Evolutionary conservation across 2,888 invertebrate genomes (phyloP).

Genomic region (Altica lythri): DNA sequence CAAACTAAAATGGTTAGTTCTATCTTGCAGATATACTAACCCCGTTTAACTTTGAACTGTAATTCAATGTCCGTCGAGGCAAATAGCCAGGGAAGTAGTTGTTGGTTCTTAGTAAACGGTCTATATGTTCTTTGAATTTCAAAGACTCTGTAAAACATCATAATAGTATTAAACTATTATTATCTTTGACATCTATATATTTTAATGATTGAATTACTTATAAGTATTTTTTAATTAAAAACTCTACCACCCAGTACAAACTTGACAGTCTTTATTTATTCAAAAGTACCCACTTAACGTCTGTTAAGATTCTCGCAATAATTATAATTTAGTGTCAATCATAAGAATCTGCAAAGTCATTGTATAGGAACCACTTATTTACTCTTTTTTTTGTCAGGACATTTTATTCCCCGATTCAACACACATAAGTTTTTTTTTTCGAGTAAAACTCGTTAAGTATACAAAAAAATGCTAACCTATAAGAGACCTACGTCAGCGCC

Average conservation of each 20-base stretch:
- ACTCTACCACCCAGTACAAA: slow-evolving; percentile 5
- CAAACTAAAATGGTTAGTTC: too few relatives aligned
- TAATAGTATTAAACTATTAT: too few relatives aligned
- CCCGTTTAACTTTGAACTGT: too few relatives aligned
- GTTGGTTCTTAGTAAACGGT: too few relatives aligned
- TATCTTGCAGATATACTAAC: too few relatives aligned
- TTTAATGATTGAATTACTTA: too few relatives aligned
- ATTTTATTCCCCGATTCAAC: slow-evolving; percentile 15
- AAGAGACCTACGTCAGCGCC: slow-evolving; percentile 21
- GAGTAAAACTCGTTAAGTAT: slow-evolving; percentile 17
- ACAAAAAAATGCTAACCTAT: slow-evolving; percentile 11
- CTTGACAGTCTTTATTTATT: slow-evolving; percentile 16
- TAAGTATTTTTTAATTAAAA: too few relatives aligned
- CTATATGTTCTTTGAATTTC: too few relatives aligned
- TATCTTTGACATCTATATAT: too few relatives aligned
- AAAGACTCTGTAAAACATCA: too few relatives aligned
- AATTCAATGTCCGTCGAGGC: too few relatives aligned
- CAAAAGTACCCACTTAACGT: slow-evolving; percentile 23
- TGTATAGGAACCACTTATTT: slow-evolving; percentile 17
- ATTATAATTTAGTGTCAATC: slow-evolving; percentile 24
- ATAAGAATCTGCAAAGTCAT: slow-evolving; percentile 18
- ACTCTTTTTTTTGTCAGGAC: slow-evolving; percentile 9
- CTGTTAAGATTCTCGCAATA: slow-evolving; percentile 18
- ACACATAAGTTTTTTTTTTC: slow-evolving; percentile 11
- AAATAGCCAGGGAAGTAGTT: too few relatives aligned